Conservation (phyloP, 2,888 invertebrate species). For the Antitype chi region DNA sequence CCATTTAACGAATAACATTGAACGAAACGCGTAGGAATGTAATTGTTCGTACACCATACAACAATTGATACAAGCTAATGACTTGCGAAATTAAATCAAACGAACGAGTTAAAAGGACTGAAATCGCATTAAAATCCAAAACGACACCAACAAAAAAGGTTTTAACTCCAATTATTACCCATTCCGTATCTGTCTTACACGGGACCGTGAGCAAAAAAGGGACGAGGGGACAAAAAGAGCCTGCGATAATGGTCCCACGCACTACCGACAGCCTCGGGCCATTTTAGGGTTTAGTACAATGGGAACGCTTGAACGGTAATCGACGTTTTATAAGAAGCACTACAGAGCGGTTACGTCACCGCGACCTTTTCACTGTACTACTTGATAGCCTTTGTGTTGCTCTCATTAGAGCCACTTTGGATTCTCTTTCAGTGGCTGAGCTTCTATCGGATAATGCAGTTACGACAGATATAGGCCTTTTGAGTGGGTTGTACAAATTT, state of each 20-base stretch:
- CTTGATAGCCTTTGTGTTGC: constrained; percentile 78
- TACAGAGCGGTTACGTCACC: constrained; percentile 77
- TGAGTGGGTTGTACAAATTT: constrained; percentile 55
- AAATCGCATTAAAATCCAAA: constrained; percentile 81
- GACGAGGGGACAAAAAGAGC: constrained; percentile 81
- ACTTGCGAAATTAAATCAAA: constrained; percentile 81
- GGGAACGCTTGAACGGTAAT: constrained; percentile 80
- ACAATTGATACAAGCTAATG: constrained; percentile 77
- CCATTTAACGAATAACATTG: constrained; percentile 29
- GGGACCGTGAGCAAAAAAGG: constrained; percentile 81
- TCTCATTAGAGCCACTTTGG: constrained; percentile 81
- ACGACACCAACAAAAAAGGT: constrained; percentile 82
- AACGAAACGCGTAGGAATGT: constrained; percentile 44
- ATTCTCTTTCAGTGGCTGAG: constrained; percentile 71
- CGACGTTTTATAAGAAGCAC: constrained; percentile 83
- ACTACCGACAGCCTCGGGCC: constrained; percentile 78
- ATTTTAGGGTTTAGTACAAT: constrained; percentile 84
- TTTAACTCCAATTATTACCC: constrained; percentile 87
- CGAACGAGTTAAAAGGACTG: constrained; percentile 70
- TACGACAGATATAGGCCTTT: constrained; percentile 59
- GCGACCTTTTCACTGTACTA: constrained; percentile 75
- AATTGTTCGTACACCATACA: constrained; percentile 62
- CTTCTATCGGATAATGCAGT: constrained; percentile 68
- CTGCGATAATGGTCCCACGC: constrained; percentile 83
- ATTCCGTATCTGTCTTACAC: constrained; percentile 87